Evolutionary conservation across 2,113 vertebrate genomes (phyloP), one percentile per base, ranked within the genome.

Genomic region (Phaethornis superciliosus): DNA sequence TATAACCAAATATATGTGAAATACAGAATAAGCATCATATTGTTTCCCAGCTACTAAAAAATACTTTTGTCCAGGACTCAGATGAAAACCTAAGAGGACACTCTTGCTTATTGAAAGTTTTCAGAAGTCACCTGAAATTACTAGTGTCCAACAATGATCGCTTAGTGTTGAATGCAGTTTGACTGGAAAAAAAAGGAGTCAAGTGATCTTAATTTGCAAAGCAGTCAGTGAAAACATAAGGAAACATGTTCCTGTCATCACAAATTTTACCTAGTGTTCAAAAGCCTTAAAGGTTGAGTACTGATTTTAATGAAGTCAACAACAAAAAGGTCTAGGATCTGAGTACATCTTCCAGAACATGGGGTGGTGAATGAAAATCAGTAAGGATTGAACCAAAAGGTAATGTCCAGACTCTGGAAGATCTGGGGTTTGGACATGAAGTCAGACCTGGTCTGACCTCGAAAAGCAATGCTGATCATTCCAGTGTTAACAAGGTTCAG

Each of bases 401-500:
- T 44, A 75, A 54, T 2, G 3, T 47, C 69, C 85, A 86, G 47
- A 77, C 32, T 86, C 68, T 0, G 11, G 68, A 82, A 87, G 55
- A 88, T 76, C 42, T 59, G 55, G 60, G 12, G 28, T 64, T 75
- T 74, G 86, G 69, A 71, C 46, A 47, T 54, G 33, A 90, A 64
- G 40, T 42, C 6, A 0, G 32, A 22, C 78, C 89, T 92, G 87
- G 64, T 63, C 56, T 86, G 78, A 86, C 52, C 51, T 90, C 58
- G 85, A 93, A 82, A 7, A 90, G 47, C 81, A 90, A 90, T 78
- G 64, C 60, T 86, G 77, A 87, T 90, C 89, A 78, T 89, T 94
- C 64, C 72, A 85, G 69, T 15, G 71, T 90, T 91, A 93, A 81
- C 30, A 71, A 81, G 27, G 35, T 28, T 85, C 54, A 95, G 74